These are phyloP conservation scores for Gallinago paraguaiae DNA, from an alignment of 2,113 vertebrate genomes.

Conservation along the genomic window DNA sequence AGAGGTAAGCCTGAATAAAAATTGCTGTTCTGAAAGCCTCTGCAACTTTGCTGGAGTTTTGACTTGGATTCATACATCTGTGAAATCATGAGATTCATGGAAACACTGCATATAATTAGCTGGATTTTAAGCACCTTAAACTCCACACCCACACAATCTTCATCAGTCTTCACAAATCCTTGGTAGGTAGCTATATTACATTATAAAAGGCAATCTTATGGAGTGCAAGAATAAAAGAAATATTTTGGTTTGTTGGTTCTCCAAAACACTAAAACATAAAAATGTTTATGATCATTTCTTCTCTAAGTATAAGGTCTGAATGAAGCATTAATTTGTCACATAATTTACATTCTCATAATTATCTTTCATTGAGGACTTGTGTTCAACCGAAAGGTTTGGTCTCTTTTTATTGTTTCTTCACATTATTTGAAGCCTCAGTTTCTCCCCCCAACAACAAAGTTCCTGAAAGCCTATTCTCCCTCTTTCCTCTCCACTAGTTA, in stretches of 20 bases:
- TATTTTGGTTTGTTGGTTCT: not conserved
- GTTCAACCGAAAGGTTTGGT: not conserved
- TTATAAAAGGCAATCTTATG: not conserved
- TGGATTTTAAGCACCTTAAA: not conserved
- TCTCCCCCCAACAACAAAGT: not conserved
- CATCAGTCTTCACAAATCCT: not conserved
- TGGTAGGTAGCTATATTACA: not conserved
- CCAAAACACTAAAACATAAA: not conserved
- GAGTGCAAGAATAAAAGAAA: not conserved
- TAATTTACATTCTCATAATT: not conserved
- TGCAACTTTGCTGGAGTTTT: not conserved
- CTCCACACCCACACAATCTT: not conserved
- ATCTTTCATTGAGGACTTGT: not conserved
- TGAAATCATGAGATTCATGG: not conserved
- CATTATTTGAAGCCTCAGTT: not conserved
- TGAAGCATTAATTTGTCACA: not conserved
- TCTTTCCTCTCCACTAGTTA: not conserved
- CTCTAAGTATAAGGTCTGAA: not conserved
- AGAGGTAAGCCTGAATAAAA: not conserved
- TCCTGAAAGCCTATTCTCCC: not conserved
- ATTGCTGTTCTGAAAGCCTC: not conserved
- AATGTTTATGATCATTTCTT: not conserved
- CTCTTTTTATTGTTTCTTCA: not conserved
- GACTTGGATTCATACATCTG: not conserved
- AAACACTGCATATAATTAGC: not conserved